Base-by-base conservation (phyloP, 1,140 invertebrate genomes). In the Homalodisca vitripennis region DNA sequence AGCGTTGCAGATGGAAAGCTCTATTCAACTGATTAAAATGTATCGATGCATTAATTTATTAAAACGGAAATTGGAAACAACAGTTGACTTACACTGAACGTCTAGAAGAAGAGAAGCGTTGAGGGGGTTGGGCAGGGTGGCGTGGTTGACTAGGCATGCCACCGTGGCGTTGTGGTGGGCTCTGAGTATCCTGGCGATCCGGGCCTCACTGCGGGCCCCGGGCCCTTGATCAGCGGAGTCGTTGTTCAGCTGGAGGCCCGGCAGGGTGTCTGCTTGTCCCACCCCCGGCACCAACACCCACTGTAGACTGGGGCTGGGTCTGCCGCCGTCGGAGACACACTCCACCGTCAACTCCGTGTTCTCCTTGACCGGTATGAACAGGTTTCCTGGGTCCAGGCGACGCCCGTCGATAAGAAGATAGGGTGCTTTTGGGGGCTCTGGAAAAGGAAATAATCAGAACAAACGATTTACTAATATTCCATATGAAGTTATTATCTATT, bases 251-350 rank as follows among this genome's bases (percentile, higher is more conserved):
- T 55, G 51, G 62, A 84, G 79, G 17, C 80, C 79, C 0, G 84
- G 84, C 41, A 3, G 51, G 41, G 47, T 51, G 31, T 47, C 67
- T 66, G 55, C 20, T 48, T 66, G 27, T 22, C 46, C 24, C 68
- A 68, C 47, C 27, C 72, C 65, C 3, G 76, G 81, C 46, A 85
- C 78, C 73, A 92, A 84, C 69, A 89, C 85, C 90, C 88, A 92
- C 46, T 84, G 84, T 73, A 90, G 82, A 41, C 86, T 83, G 6
- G 92, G 90, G 1, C 89, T 84, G 0, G 92, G 92, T 71, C 91
- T 90, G 1, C 91, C 91, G 72, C 92, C 91, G 79, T 93, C 92
- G 64, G 89, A 90, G 2, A 92, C 87, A 76, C 93, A 95, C 71
- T 90, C 85, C 63, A 95, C 84, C 48, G 87, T 88, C 31, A 94